Evolutionary conservation across 2,113 vertebrate species (phyloP).

Genomic region (Bubalus kerabau): DNA sequence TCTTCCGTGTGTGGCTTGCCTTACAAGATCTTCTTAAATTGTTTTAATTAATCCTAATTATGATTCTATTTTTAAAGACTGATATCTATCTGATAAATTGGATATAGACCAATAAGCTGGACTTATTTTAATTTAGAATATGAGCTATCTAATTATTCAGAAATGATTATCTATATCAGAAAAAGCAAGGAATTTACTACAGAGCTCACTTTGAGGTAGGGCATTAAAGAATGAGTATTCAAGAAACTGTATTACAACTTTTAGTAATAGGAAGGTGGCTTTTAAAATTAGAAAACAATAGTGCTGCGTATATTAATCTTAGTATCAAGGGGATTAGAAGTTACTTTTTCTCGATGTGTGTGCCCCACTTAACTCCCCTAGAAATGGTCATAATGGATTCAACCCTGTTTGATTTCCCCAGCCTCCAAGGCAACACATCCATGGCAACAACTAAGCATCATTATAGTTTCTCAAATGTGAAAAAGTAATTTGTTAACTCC

Average conservation of each 20-base stretch:
- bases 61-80: conserved; percentile 53
- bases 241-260: conserved; percentile 7
- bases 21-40: conserved; percentile 58
- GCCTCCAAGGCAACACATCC: conserved; percentile 16
- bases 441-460: conserved; percentile 8
- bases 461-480: background rate
- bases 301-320: background rate
- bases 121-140: conserved; percentile 40
- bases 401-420: background rate
- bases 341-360: background rate
- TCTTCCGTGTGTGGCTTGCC: conserved; percentile 29
- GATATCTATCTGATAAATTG: conserved; percentile 52
- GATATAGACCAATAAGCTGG: conserved; percentile 41
- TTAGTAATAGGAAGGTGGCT: background rate
- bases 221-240: background rate
- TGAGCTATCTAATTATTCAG: background rate
- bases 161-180: conserved; percentile 36
- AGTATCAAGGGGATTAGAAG: background rate
- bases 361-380: background rate
- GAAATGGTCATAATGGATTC: conserved; percentile 22
- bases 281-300: conserved; percentile 30
- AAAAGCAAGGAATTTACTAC: conserved; percentile 22
- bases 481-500: background rate
- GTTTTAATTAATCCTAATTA: conserved; percentile 71
- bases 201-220: background rate